Evolutionary conservation across 2,888 invertebrate species (phyloP), one percentile per base, ranked within the genome.

Genomic region (Carcina quercana): DNA sequence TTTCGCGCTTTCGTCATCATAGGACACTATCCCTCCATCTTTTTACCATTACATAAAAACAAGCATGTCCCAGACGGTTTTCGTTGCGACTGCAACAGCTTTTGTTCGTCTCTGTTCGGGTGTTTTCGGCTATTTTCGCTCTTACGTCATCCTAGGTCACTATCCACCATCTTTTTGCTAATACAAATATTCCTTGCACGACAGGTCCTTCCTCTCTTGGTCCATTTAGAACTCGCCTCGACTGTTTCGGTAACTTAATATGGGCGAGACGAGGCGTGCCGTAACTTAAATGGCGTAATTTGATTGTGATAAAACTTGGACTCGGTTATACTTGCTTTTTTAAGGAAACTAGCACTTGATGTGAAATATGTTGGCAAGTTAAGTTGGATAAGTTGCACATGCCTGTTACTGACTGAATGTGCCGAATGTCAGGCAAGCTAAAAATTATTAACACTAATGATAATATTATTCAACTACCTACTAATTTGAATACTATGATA

Each of bases 71-170:
- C 20, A 6, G 7, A 17, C 17, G 7, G 5, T 7, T 17, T 5
- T 7, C 7, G 7, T 17, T 7, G 7, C 7, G 52, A 43, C 54
- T 68, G 73, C 71, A 70, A 53, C 55, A 56, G 67, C n/a, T n/a
- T n/a, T n/a, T n/a, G n/a, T n/a, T n/a, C n/a, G n/a, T n/a, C n/a
- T n/a, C n/a, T n/a, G n/a, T n/a, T n/a, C 72, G 79, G 71, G 76
- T 74, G 78, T n/a, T n/a, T n/a, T n/a, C n/a, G n/a, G n/a, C n/a
- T n/a, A n/a, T 80, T 80, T 82, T 79, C 47, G 70, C 71, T 63
- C 68, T 82, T 80, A 51, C 82, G 82, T 83, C 80, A 83, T 76
- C 79, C 66, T 79, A 80, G 80, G 78, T 79, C 79, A 76, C 68
- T 73, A 74, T 64, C 64, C 51, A 65, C 69, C 69, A 71, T 62